Evolutionary conservation across 2,113 vertebrate genomes (phyloP).

Genomic region (Grantiella picta): DNA sequence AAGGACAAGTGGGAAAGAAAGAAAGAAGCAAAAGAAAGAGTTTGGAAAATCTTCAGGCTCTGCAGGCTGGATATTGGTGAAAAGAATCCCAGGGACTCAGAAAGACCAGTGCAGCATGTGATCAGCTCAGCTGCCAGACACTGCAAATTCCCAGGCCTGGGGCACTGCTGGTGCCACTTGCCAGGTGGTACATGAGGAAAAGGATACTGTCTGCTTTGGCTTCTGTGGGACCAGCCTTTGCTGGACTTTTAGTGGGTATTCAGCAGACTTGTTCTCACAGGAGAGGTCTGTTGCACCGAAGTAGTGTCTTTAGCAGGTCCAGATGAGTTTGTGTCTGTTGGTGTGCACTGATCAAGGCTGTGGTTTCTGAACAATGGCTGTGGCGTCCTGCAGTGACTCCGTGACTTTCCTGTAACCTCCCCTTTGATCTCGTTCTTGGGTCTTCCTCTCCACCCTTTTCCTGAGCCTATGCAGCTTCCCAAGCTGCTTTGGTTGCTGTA

Average conservation of each 20-base stretch:
- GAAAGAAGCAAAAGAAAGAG: neutral
- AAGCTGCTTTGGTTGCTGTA: neutral
- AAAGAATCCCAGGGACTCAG: neutral
- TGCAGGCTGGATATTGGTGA: neutral
- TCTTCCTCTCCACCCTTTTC: neutral
- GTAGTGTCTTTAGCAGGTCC: neutral
- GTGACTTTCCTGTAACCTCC: neutral
- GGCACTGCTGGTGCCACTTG: neutral
- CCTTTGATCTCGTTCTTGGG: neutral
- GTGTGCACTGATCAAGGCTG: neutral
- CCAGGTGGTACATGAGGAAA: neutral
- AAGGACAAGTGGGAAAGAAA: neutral
- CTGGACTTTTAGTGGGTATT: neutral
- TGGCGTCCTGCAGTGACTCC: neutral
- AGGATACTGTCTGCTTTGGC: neutral
- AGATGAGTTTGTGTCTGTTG: neutral
- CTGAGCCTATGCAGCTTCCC: neutral
- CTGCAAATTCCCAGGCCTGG: neutral
- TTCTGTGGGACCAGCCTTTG: neutral
- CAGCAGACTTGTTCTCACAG: neutral
- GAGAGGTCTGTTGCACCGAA: neutral
- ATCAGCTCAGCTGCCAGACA: neutral
- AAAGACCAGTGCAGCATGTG: neutral
- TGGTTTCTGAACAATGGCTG: neutral
- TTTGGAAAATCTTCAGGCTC: neutral